Conservation (phyloP, 2,888 invertebrate genomes). For the Spodoptera picta region DNA sequence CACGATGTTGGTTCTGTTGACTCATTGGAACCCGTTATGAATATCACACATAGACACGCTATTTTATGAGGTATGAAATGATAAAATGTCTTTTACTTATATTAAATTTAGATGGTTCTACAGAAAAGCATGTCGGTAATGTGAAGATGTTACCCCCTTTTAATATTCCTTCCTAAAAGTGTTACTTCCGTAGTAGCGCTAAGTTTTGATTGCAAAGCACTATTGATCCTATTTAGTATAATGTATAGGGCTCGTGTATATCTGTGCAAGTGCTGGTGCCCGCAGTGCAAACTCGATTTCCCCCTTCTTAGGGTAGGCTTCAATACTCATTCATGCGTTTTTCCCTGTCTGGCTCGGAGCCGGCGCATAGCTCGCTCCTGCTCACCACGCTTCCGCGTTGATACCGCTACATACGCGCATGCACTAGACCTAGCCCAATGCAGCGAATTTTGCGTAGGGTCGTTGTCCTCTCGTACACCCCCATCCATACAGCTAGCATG, state of each 20-base stretch:
- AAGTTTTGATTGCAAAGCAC: conserved; percentile 58
- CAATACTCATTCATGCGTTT: conserved; percentile 87
- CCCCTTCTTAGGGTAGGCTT: conserved; percentile 88
- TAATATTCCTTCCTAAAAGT: neutral
- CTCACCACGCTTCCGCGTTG: conserved; percentile 82
- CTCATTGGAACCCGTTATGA: neutral
- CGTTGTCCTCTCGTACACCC: conserved; percentile 82
- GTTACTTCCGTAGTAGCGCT: conserved; percentile 21
- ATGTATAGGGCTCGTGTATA: conserved; percentile 75
- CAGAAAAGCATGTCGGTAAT: neutral
- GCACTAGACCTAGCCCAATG: conserved; percentile 89
- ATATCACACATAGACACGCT: neutral
- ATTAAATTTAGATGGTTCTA: neutral
- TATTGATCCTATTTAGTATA: conserved; percentile 81
- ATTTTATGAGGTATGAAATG: neutral
- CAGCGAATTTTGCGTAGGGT: conserved; percentile 89
- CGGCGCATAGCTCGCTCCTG: conserved; percentile 76
- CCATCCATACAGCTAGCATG: conserved; percentile 62
- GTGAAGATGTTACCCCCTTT: no score
- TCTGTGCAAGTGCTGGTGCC: conserved; percentile 81
- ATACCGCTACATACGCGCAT: conserved; percentile 83
- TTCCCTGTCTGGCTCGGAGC: conserved; percentile 79
- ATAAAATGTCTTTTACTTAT: no score
- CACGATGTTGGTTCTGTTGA: conserved; percentile 1
- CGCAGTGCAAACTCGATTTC: conserved; percentile 87